Conservation (phyloP, 2,797 vertebrate genomes). For the Arrhamphus sclerolepis region DNA sequence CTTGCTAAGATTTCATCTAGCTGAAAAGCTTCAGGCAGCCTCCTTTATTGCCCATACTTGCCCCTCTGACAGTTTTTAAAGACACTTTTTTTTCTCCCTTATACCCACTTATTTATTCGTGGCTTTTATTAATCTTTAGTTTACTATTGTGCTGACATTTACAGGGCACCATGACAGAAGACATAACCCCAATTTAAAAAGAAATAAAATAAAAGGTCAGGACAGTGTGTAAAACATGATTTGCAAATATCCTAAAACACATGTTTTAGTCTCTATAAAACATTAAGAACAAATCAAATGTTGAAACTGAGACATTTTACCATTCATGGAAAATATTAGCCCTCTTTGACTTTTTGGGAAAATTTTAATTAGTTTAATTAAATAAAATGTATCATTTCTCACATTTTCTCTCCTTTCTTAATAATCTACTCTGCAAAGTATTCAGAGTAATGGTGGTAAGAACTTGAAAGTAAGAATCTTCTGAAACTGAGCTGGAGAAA, state of each 20-base stretch:
- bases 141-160: neutral
- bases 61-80: constrained; percentile 39
- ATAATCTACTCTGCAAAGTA: neutral
- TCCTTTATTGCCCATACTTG: constrained; percentile 31
- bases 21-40: constrained; percentile 33
- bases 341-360: too few species aligned
- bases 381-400: neutral
- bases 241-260: too few species aligned
- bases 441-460: neutral
- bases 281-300: too few species aligned
- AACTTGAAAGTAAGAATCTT: constrained; percentile 29
- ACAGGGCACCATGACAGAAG: neutral
- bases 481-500: constrained; percentile 47
- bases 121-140: constrained; percentile 43
- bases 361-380: too few species aligned
- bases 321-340: too few species aligned
- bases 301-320: too few species aligned
- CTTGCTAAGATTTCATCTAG: constrained; percentile 29
- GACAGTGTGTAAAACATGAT: too few species aligned
- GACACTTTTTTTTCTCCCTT: constrained; percentile 21
- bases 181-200: neutral
- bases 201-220: neutral
- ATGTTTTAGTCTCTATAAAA: too few species aligned
- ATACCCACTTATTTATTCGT: constrained; percentile 23
- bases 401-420: neutral